Conservation (phyloP, 2,888 invertebrate genomes). For the Erebia epiphron region DNA sequence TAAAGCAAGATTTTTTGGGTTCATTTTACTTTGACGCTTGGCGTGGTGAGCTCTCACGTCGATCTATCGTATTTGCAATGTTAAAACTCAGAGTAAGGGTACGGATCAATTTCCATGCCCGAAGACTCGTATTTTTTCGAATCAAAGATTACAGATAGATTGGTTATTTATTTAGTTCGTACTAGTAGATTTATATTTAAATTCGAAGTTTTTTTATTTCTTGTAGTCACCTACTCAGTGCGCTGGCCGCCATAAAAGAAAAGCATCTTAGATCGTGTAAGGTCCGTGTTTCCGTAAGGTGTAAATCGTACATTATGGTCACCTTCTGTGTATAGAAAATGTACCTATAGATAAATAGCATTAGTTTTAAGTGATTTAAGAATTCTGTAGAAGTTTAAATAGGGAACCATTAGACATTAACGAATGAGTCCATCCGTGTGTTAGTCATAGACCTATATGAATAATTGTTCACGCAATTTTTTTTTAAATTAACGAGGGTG, state of each 20-base stretch:
- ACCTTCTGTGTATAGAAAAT: conserved; percentile 4
- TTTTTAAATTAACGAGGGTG: conserved; percentile 16
- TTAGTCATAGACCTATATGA: conserved; percentile 29
- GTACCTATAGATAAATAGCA: conserved; percentile 15
- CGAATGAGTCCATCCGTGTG: conserved; percentile 30
- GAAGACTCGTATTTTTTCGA: neutral
- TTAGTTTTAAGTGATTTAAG: conserved; percentile 23
- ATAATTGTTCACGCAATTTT: conserved; percentile 48
- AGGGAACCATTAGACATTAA: conserved; percentile 25
- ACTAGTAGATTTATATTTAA: too few relatives aligned
- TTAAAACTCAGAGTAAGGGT: too few relatives aligned
- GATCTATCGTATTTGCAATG: too few relatives aligned
- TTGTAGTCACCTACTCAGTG: too few relatives aligned
- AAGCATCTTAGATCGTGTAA: neutral
- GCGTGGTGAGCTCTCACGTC: too few relatives aligned
- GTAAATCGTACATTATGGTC: conserved; percentile 8
- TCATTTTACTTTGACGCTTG: too few relatives aligned
- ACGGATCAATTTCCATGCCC: neutral
- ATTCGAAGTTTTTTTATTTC: too few relatives aligned
- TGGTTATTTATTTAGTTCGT: too few relatives aligned
- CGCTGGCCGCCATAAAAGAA: too few relatives aligned
- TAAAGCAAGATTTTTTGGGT: too few relatives aligned
- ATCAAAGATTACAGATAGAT: too few relatives aligned
- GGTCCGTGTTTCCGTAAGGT: neutral
- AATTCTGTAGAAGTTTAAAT: conserved; percentile 21